Evolutionary conservation across 2,888 invertebrate genomes (phyloP).

Genomic region (Congeria kusceri): DNA sequence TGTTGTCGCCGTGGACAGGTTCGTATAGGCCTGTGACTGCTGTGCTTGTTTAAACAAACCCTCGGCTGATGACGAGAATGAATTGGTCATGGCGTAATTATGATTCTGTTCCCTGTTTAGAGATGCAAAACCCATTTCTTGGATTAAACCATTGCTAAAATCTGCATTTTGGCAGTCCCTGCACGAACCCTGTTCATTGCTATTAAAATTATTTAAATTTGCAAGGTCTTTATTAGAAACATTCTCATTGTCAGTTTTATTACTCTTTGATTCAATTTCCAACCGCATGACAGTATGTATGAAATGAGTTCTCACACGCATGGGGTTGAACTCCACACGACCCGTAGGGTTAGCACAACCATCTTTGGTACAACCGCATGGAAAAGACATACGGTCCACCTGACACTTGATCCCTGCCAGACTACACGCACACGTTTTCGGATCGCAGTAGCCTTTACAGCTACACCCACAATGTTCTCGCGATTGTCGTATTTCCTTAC

Average conservation of each 20-base stretch:
- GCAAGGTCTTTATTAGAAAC: constrained; percentile 86
- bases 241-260: constrained; percentile 51
- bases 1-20: constrained; percentile 36
- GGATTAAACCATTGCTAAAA: constrained; percentile 83
- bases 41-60: constrained; percentile 54
- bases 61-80: constrained; percentile 47
- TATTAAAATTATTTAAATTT: constrained; percentile 82
- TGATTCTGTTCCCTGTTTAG: constrained; percentile 70
- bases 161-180: constrained; percentile 84
- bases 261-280: constrained; percentile 80
- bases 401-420: constrained; percentile 98
- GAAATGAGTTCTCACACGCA: constrained; percentile 97
- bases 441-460: constrained; percentile 91
- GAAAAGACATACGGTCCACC: constrained; percentile 97
- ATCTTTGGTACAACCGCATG: constrained; percentile 97
- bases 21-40: constrained; percentile 50
- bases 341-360: constrained; percentile 97
- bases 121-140: constrained; percentile 79
- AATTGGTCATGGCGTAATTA: constrained; percentile 45
- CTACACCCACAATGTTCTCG: constrained; percentile 89
- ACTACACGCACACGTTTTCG: constrained; percentile 97
- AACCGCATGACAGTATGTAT: constrained; percentile 97
- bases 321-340: constrained; percentile 97
- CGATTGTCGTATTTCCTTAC: constrained; percentile 95
- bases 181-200: constrained; percentile 84